Evolutionary conservation across 2,888 invertebrate genomes (phyloP).

Genomic region (Leptopterna dolabrata): DNA sequence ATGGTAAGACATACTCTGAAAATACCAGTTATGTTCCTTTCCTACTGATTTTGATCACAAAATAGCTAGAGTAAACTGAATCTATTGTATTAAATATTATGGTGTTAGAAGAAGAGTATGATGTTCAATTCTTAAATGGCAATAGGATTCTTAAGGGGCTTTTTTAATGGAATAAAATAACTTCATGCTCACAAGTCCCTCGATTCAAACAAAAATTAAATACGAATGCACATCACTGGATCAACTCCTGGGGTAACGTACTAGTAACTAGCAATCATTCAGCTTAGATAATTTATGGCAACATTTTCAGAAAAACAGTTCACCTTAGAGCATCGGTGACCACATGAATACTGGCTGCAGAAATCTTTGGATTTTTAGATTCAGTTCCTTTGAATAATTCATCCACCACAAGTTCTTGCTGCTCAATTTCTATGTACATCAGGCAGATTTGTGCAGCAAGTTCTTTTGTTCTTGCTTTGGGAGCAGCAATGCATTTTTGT

Average conservation of each 20-base stretch:
- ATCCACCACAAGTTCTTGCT: slow-evolving; percentile 88
- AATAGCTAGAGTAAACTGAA: no score
- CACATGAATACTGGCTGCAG: slow-evolving; percentile 83
- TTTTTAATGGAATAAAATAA: no score
- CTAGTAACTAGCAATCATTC: not conserved
- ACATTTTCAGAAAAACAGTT: not conserved
- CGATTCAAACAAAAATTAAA: not conserved
- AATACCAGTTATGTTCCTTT: no score
- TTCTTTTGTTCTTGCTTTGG: slow-evolving; percentile 91
- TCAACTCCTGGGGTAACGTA: no score
- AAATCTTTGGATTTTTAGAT: slow-evolving; percentile 96
- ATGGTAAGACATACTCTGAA: no score
- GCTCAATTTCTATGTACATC: slow-evolving; percentile 97
- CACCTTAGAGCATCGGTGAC: slow-evolving; percentile 79
- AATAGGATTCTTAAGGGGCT: no score
- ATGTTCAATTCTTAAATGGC: no score
- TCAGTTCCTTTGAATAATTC: slow-evolving; percentile 94
- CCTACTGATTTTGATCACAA: no score
- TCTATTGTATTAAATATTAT: no score
- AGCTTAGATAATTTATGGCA: not conserved
- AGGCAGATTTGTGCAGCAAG: slow-evolving; percentile 88
- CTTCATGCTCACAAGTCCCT: no score
- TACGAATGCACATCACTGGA: not conserved
- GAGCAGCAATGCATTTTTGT: slow-evolving; percentile 91
- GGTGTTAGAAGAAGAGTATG: no score